Conservation (phyloP, 2,888 invertebrate genomes). For the Cheilosia pagana region DNA sequence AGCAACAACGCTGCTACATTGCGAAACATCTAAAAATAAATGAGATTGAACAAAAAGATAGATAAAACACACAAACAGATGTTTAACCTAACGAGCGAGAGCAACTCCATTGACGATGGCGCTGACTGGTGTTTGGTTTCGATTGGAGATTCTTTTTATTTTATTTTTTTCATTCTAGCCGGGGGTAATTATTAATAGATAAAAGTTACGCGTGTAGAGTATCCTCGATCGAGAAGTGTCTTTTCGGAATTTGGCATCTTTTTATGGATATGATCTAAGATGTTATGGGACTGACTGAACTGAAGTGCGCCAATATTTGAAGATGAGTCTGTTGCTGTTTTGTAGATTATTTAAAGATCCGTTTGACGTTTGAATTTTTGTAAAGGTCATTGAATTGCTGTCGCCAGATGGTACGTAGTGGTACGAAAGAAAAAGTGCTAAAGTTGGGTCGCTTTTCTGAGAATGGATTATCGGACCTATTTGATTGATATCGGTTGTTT, state of each 20-base stretch:
- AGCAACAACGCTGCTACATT: constrained; percentile 58
- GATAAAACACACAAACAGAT: constrained; percentile 51
- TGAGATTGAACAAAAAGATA: constrained; percentile 59
- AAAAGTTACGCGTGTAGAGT: constrained; percentile 35
- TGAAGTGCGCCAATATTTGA: constrained; percentile 39
- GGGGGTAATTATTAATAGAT: constrained; percentile 44
- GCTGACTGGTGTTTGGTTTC: constrained; percentile 3
- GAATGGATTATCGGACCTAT: too few species aligned
- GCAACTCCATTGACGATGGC: constrained; percentile 50
- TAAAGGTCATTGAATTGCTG: constrained; percentile 43
- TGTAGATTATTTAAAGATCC: constrained; percentile 14
- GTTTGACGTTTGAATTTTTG: constrained; percentile 39
- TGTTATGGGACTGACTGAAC: constrained; percentile 6
- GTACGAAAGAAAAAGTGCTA: constrained; percentile 15
- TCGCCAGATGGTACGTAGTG: constrained; percentile 29
- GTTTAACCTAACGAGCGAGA: constrained; percentile 52
- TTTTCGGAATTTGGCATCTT: constrained; percentile 36
- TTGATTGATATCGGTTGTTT: too few species aligned
- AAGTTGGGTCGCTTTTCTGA: background rate
- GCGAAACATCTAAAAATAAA: constrained; percentile 73
- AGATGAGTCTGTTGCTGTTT: constrained; percentile 6
- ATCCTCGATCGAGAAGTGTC: constrained; percentile 47
- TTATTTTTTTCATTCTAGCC: constrained; percentile 30
- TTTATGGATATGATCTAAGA: constrained; percentile 61
- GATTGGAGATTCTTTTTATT: background rate